phyloP scores from a whole-genome alignment of 2,888 invertebrate genomes.

The Caenorhabditis auriculariae region DNA sequence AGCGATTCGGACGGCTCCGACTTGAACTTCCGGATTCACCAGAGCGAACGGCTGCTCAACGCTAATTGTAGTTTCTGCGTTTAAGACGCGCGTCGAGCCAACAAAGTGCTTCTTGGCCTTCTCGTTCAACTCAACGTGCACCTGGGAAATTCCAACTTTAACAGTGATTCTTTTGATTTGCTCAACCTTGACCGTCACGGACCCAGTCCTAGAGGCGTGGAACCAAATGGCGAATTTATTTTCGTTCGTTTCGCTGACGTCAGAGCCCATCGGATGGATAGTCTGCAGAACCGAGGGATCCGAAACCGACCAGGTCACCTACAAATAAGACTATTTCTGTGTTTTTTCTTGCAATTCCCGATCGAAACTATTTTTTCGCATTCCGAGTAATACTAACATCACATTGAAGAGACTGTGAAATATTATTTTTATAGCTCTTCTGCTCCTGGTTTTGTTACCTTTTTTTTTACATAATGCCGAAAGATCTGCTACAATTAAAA shows the following conservation, averaged over 20 bases:
- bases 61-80: conserved; percentile 18
- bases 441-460: too few relatives aligned
- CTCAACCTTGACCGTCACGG: conserved; percentile 23
- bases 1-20: conserved; percentile 27
- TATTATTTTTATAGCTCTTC: too few relatives aligned
- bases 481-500: too few relatives aligned
- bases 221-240: conserved; percentile 43
- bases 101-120: conserved; percentile 28
- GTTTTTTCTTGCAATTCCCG: too few relatives aligned
- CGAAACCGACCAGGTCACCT: conserved; percentile 31
- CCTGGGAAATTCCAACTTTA: conserved; percentile 13
- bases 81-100: conserved; percentile 18
- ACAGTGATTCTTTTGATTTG: too few relatives aligned
- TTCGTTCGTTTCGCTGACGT: conserved; percentile 15
- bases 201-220: conserved; percentile 22
- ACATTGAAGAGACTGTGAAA: too few relatives aligned
- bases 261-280: conserved; percentile 29
- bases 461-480: too few relatives aligned
- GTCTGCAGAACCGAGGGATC: conserved; percentile 22
- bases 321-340: background rate
- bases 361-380: too few relatives aligned
- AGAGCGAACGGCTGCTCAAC: conserved; percentile 36
- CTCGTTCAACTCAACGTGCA: conserved; percentile 16
- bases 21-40: conserved; percentile 5
- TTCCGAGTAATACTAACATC: too few relatives aligned